phyloP scores from a whole-genome alignment of 1,140 invertebrate genomes.

The Octopus sinensis region DNA sequence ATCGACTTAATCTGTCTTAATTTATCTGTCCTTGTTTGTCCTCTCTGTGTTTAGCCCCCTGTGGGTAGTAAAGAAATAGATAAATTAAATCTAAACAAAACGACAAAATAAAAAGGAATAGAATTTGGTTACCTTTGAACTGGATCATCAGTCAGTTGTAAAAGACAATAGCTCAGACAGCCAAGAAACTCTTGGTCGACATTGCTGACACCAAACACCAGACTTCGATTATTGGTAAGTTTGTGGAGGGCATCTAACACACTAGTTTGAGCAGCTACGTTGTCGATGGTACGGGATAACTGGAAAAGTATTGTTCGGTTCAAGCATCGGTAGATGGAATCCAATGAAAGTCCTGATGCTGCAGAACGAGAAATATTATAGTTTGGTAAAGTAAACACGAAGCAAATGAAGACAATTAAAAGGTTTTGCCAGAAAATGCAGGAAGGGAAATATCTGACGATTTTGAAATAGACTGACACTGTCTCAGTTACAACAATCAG shows the following conservation, averaged over 20 bases:
- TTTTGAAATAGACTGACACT: too few species aligned
- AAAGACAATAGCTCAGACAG: conserved; percentile 90
- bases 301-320: conserved; percentile 92
- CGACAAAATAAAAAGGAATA: background rate
- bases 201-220: conserved; percentile 91
- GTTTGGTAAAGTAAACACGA: too few species aligned
- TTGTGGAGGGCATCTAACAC: conserved; percentile 91
- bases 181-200: conserved; percentile 93
- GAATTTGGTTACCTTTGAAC: conserved; percentile 67
- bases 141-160: conserved; percentile 87
- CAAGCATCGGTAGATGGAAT: conserved; percentile 86
- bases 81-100: too few species aligned
- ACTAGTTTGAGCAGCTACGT: conserved; percentile 77
- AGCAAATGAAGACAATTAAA: too few species aligned
- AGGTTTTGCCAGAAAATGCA: too few species aligned
- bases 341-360: conserved; percentile 61
- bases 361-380: conserved; percentile 15
- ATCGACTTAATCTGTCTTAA: too few species aligned
- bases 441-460: too few species aligned
- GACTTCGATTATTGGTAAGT: conserved; percentile 75
- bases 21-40: too few species aligned
- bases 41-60: too few species aligned
- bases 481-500: too few species aligned
- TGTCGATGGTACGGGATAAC: conserved; percentile 84
- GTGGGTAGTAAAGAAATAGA: too few species aligned